These are phyloP conservation scores for Amazona ochrocephala DNA, from an alignment of 2,797 vertebrate species.

Conservation along the genomic window DNA sequence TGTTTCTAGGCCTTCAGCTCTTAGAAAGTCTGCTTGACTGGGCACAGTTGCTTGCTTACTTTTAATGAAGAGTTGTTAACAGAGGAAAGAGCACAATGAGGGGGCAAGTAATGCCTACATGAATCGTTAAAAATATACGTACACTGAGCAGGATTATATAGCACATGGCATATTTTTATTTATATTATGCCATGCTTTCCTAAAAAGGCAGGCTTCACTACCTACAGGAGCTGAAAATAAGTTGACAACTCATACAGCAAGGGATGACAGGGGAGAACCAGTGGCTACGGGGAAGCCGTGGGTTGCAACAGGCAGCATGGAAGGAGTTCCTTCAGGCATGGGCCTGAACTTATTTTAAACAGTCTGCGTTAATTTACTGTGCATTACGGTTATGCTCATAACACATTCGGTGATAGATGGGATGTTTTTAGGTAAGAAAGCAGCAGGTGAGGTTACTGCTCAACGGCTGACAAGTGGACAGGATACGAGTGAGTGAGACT, in stretches of 20 bases:
- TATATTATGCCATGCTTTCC: not conserved
- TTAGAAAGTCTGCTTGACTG: constrained; percentile 39
- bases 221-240: not conserved
- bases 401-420: not conserved
- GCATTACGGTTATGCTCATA: rapidly evolving
- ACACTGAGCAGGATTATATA: not conserved
- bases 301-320: not conserved
- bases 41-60: constrained; percentile 38
- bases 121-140: constrained; percentile 27
- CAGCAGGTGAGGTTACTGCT: not conserved
- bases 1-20: not conserved
- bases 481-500: not conserved
- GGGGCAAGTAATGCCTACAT: not conserved
- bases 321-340: not conserved
- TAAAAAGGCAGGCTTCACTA: not conserved
- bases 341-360: not conserved
- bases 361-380: not conserved
- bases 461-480: not conserved
- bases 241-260: not conserved
- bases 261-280: not conserved
- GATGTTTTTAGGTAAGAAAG: not conserved
- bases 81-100: constrained; percentile 25
- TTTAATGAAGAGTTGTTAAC: constrained; percentile 42
- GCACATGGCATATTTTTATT: not conserved
- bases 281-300: not conserved